These are phyloP conservation scores for Resseliella maxima DNA, from an alignment of 2,888 invertebrate genomes.

Conservation along the genomic window DNA sequence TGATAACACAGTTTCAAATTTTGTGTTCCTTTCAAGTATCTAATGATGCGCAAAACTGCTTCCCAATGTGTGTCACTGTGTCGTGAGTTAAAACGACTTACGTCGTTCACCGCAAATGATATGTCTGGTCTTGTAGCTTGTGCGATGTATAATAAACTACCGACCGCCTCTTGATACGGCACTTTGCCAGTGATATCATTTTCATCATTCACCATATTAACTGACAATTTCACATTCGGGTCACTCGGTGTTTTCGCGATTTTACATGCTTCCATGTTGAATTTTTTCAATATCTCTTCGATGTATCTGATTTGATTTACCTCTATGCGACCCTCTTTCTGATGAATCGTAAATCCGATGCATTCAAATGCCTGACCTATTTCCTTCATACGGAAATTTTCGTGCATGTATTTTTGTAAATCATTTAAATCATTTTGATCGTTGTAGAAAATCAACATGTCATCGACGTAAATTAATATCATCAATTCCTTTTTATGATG, in stretches of 20 bases:
- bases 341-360: neutral
- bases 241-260: neutral
- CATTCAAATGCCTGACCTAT: neutral
- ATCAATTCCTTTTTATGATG: neutral
- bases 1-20: constrained; percentile 34
- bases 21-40: constrained; percentile 56
- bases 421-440: neutral
- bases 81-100: constrained; percentile 59
- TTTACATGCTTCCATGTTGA: neutral
- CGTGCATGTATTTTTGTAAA: neutral
- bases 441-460: neutral
- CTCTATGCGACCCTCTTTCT: neutral
- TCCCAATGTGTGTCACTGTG: neutral
- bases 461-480: neutral
- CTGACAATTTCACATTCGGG: neutral
- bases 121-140: constrained; percentile 60
- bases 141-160: constrained; percentile 59
- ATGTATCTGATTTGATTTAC: neutral
- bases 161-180: constrained; percentile 60
- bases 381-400: neutral
- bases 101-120: constrained; percentile 60
- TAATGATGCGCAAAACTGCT: neutral
- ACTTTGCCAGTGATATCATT: neutral
- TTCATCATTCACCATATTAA: constrained; percentile 7
- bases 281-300: neutral